Conservation (phyloP, 2,797 vertebrate species). For the Aplochiton taeniatus region DNA sequence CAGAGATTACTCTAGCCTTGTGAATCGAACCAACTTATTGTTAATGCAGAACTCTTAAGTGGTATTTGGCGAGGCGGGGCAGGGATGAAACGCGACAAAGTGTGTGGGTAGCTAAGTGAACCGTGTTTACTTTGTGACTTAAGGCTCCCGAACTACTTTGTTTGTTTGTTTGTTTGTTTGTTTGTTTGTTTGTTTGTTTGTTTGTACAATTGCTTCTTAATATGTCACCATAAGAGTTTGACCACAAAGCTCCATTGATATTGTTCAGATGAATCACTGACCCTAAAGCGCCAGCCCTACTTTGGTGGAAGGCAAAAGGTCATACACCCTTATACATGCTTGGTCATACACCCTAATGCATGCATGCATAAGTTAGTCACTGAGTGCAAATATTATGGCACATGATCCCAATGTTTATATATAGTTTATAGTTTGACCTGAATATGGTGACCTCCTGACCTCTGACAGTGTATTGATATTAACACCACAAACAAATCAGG, state of each 20-base stretch:
- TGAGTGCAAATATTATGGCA: conserved; percentile 21
- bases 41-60: conserved; percentile 63
- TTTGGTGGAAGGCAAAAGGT: conserved; percentile 37
- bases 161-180: conserved; percentile 35
- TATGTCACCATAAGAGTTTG: conserved; percentile 45
- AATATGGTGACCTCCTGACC: conserved; percentile 12
- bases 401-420: conserved; percentile 21
- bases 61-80: conserved; percentile 30
- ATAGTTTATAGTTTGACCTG: conserved; percentile 40
- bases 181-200: conserved; percentile 60
- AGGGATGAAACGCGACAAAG: neutral
- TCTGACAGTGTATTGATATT: neutral
- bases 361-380: conserved; percentile 11
- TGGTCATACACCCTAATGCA: conserved; percentile 59
- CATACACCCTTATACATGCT: conserved; percentile 11
- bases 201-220: conserved; percentile 60
- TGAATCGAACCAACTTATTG: conserved; percentile 56
- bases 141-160: conserved; percentile 24
- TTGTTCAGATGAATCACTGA: conserved; percentile 21
- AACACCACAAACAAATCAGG: neutral
- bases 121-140: conserved; percentile 36
- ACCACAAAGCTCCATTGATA: conserved; percentile 63
- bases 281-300: conserved; percentile 37
- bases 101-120: conserved; percentile 55
- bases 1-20: conserved; percentile 55